A percentile compares a stretch with the other conserved stretches of the same genome.
These are phyloP conservation scores for Phymastichus coffea DNA, from an alignment of 1,140 invertebrate species.

Conservation along the genomic window DNA sequence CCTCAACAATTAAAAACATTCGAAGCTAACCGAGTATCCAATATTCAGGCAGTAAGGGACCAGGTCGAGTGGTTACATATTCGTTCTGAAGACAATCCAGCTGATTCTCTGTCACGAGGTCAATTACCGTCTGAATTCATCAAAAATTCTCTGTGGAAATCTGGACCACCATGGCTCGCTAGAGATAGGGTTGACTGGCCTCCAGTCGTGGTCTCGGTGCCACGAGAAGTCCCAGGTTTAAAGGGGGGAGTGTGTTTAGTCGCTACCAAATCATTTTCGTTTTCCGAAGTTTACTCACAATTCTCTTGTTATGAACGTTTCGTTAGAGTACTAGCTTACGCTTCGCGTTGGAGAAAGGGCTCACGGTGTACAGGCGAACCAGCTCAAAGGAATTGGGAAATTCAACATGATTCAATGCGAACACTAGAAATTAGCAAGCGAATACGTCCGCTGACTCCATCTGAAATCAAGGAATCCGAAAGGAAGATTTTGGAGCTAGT, in stretches of 20 bases:
- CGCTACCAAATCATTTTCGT: not conserved
- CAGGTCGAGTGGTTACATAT: slow-evolving; percentile 15
- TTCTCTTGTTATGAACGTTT: not conserved
- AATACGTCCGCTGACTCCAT: too few species aligned
- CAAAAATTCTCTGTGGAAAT: not conserved
- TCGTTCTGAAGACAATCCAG: slow-evolving; percentile 23
- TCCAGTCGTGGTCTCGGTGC: not conserved
- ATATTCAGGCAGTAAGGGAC: slow-evolving; percentile 33
- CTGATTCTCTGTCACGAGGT: slow-evolving; percentile 22
- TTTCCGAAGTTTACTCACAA: not conserved
- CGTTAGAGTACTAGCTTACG: too few species aligned
- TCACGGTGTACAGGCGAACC: too few species aligned
- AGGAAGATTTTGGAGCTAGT: too few species aligned
- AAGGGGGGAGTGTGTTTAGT: not conserved
- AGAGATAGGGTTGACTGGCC: not conserved
- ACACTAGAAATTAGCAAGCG: too few species aligned
- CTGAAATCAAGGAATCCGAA: too few species aligned
- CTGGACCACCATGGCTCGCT: not conserved
- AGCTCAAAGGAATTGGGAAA: slow-evolving; percentile 18
- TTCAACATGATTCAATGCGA: too few species aligned
- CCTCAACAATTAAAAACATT: slow-evolving; percentile 35
- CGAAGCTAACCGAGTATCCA: slow-evolving; percentile 36
- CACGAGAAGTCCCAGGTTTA: slow-evolving; percentile 1
- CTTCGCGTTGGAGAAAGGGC: too few species aligned
- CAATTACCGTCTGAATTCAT: not conserved